These are phyloP conservation scores for Lasioglossum marginatum DNA, from an alignment of 2,888 invertebrate species.

Conservation along the genomic window DNA sequence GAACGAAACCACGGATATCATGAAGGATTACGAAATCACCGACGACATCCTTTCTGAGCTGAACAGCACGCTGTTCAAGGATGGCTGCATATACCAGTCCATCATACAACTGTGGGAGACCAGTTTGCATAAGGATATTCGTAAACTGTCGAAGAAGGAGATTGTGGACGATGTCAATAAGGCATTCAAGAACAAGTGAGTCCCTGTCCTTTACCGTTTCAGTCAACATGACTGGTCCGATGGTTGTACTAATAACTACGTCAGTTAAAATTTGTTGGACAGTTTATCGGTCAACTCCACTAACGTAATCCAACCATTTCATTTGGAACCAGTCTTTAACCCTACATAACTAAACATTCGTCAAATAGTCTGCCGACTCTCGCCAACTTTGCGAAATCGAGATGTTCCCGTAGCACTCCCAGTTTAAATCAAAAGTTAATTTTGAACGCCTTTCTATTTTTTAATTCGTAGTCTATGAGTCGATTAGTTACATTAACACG, in stretches of 20 bases:
- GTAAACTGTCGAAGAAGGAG: conserved; percentile 70
- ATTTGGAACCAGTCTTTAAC: not conserved
- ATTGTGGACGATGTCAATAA: conserved; percentile 75
- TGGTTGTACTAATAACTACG: not conserved
- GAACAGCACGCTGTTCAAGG: conserved; percentile 71
- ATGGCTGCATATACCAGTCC: conserved; percentile 81
- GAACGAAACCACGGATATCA: conserved; percentile 52
- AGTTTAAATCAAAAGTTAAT: no score
- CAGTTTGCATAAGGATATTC: conserved; percentile 58
- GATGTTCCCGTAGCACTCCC: no score
- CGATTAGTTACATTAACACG: no score
- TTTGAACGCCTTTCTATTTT: no score
- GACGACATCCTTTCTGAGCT: conserved; percentile 68
- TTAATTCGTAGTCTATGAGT: no score
- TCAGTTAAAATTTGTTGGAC: not conserved
- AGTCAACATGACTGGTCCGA: not conserved
- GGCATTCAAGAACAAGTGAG: conserved; percentile 76
- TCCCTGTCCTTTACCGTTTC: not conserved
- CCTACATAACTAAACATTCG: no score
- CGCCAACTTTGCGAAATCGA: no score
- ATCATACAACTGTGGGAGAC: conserved; percentile 78
- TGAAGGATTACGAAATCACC: conserved; percentile 61
- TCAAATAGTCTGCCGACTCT: no score
- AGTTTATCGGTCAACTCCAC: not conserved
- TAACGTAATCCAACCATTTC: not conserved